A percentile compares a stretch with the other conserved stretches of the same genome.
phyloP scores from a whole-genome alignment of 2,888 invertebrate species.

The Aphrophora alni region DNA sequence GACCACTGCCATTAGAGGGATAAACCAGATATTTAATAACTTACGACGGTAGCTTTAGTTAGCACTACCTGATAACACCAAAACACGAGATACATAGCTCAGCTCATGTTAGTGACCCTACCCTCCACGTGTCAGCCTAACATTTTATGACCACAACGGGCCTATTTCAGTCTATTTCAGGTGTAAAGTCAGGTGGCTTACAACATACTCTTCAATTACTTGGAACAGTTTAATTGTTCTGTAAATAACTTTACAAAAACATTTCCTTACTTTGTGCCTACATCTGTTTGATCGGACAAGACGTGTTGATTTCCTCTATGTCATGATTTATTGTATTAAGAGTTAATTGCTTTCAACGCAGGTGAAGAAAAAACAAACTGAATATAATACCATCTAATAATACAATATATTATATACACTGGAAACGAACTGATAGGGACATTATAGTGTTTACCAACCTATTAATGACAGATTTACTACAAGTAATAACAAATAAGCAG shows the following conservation, averaged over 20 bases:
- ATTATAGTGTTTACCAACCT: no score
- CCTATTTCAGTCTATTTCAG: neutral
- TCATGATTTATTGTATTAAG: no score
- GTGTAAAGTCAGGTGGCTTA: neutral
- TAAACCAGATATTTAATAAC: no score
- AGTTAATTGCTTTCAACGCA: no score
- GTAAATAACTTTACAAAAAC: neutral
- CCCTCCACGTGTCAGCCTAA: neutral
- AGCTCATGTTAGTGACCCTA: conserved; percentile 2
- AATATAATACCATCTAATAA: no score
- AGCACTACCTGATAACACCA: neutral
- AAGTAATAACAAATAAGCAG: no score
- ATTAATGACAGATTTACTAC: no score
- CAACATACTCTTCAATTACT: neutral
- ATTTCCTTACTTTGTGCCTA: neutral
- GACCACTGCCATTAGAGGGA: no score
- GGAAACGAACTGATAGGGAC: no score
- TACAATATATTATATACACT: no score
- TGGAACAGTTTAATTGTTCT: neutral
- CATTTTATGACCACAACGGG: neutral
- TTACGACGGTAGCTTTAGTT: neutral
- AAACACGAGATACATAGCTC: neutral
- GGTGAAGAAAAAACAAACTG: no score
- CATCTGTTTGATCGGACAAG: neutral
- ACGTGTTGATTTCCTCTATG: no score